Evolutionary conservation across 2,113 vertebrate species (phyloP).

Genomic region (Pantherophis guttatus): DNA sequence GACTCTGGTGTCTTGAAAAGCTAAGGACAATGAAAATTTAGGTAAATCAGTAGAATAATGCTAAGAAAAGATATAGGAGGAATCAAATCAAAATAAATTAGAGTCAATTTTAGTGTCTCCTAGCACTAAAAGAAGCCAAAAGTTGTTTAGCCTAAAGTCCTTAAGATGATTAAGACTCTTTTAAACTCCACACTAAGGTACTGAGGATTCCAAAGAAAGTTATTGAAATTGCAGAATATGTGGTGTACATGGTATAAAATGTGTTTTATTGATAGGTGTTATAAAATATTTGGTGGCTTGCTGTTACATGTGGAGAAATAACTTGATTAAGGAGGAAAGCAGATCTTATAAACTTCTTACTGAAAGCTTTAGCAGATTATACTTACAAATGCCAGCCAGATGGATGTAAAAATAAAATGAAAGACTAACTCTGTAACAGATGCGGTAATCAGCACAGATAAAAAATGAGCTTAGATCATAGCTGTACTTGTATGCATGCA

Average conservation of each 20-base stretch:
- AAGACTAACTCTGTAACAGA: background rate
- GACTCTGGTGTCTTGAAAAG: background rate
- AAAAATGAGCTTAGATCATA: background rate
- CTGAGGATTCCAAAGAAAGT: background rate
- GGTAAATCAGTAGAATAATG: background rate
- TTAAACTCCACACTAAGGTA: background rate
- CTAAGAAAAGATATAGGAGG: background rate
- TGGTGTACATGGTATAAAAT: background rate
- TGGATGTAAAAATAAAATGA: background rate
- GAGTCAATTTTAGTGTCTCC: background rate
- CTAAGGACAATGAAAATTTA: background rate
- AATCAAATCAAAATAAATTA: background rate
- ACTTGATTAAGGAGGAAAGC: background rate
- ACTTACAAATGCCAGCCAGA: background rate
- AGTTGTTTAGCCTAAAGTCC: background rate
- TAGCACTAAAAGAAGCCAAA: background rate
- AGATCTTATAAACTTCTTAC: background rate
- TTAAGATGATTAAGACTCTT: background rate
- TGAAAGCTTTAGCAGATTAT: constrained; percentile 10
- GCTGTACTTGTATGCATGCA: background rate
- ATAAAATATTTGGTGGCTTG: background rate
- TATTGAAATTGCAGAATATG: background rate
- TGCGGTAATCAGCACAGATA: background rate
- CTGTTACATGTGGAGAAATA: background rate
- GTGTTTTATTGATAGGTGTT: background rate